A percentile compares a stretch with the other conserved stretches of the same genome.
Conservation (phyloP, 1,140 invertebrate species). For the Muscidifurax raptorellus region DNA sequence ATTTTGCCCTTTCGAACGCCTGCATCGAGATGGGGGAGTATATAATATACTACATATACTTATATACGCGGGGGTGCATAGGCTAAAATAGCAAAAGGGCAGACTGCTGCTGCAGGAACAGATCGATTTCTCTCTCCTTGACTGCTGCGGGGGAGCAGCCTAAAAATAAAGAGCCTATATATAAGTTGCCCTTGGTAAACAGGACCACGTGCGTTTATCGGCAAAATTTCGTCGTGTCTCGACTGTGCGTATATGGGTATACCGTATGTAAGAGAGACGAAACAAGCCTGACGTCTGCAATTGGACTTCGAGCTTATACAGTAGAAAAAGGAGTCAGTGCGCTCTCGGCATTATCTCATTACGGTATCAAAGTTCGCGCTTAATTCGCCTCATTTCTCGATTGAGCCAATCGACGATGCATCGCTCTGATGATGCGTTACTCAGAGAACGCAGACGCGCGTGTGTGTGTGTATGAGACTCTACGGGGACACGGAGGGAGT, state of each 20-base stretch:
- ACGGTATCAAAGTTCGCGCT: conserved; percentile 38
- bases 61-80: background rate
- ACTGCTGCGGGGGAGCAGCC: too few species aligned
- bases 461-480: background rate
- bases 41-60: background rate
- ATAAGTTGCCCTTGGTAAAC: background rate
- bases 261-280: too few species aligned
- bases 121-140: background rate
- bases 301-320: background rate
- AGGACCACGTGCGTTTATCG: background rate
- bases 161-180: background rate
- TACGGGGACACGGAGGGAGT: background rate
- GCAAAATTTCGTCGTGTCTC: background rate
- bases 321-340: background rate
- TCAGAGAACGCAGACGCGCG: too few species aligned
- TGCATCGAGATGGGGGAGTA: background rate
- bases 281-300: background rate
- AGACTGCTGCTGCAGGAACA: background rate
- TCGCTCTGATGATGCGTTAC: background rate
- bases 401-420: conserved; percentile 41
- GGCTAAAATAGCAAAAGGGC: background rate
- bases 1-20: background rate
- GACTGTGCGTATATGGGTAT: too few species aligned
- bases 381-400: conserved; percentile 34
- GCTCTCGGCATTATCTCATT: conserved; percentile 23